Evolutionary conservation across 2,113 vertebrate species (phyloP).

Genomic region (Poeciliopsis prolifica): DNA sequence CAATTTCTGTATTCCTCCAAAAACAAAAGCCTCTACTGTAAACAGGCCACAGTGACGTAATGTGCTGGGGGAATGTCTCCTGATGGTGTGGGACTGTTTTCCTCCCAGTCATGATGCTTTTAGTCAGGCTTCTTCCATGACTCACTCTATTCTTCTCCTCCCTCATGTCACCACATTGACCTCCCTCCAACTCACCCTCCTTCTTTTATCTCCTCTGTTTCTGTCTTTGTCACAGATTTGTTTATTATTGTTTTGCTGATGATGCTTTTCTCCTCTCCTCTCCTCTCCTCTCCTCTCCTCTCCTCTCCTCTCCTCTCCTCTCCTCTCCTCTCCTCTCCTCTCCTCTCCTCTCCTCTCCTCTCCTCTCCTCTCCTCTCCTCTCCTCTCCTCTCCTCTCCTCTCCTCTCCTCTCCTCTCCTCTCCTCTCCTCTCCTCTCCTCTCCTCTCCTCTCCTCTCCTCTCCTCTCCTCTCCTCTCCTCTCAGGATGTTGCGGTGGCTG

Average conservation of each 20-base stretch:
- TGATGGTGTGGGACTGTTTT: background rate
- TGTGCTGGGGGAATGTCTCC: background rate
- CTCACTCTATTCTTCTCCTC: background rate
- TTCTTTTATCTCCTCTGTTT: background rate
- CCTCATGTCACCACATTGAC: background rate
- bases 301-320: no score
- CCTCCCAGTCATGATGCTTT: background rate
- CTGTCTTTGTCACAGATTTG: background rate
- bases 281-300: no score
- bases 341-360: background rate
- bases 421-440: no score
- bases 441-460: no score
- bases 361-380: background rate
- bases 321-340: no score
- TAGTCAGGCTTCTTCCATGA: background rate
- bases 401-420: no score
- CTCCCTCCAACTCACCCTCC: background rate
- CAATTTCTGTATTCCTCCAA: no score
- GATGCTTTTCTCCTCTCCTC: no score
- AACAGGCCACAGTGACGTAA: no score
- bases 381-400: background rate
- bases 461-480: background rate
- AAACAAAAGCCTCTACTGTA: no score
- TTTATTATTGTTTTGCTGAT: no score
- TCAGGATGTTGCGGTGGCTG: conserved; percentile 80